Evolutionary conservation across 1,140 invertebrate genomes (phyloP), one percentile per base, ranked within the genome.

Genomic region (Olivierus martensii): DNA sequence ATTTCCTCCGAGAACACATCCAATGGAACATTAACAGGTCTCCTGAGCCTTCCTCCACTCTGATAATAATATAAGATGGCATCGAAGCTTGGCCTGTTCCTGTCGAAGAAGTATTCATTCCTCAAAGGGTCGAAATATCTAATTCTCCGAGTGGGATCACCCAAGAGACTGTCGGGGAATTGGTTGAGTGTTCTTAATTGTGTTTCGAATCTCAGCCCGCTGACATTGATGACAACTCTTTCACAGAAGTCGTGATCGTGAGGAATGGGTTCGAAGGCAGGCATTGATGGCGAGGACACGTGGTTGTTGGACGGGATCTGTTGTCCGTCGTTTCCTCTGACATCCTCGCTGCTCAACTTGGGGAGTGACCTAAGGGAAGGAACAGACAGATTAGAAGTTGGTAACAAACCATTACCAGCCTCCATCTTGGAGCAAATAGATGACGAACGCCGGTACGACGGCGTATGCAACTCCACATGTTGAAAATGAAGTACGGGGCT

Each of bases 91-190:
- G 91, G 89, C 71, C 95, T 80, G 79, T 98, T 97, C 66, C 95
- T 80, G 76, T 99, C 95, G 78, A 99, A 98, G 77, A 99, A 99
- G 76, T 97, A 99, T 77, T 99, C 95, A 79, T 98, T 97, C 71
- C 88, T 80, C 64, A 95, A 75, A 55, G 92, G 88, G 77, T 98
- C 93, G 77, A 94, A 99, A 77, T 94, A 97, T 70, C 63, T 53
- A 35, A 62, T 62, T 12, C 61, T 54, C 41, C 57, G 55, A 38
- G 52, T 45, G 22, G 61, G 61, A 54, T 62, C 60, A 50, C 95
- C 95, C 63, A 99, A 80, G 65, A 99, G 78, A 63, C 94, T 97
- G 73, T 97, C 90, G 66, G 95, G 95, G 77, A 97, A 98, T 77
- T 97, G 91, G 73, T 95, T 92, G 63, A 99, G 77, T 65, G 95